Evolutionary conservation across 2,113 vertebrate genomes (phyloP), one percentile per base, ranked within the genome.

Genomic region (Onychostruthus taczanowskii): DNA sequence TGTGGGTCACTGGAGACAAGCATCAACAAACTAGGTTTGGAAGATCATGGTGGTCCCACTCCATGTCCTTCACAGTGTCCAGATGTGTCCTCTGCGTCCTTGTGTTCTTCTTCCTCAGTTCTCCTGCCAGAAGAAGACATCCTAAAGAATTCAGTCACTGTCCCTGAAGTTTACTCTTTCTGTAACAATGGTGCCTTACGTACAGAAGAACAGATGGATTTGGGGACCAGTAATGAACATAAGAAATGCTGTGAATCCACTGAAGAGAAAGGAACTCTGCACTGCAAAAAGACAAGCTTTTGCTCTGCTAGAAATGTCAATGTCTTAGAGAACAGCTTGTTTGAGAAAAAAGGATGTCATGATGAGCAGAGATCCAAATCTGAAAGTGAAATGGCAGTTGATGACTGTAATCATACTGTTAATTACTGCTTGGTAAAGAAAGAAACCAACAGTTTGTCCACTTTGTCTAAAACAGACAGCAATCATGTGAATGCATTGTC

Each of bases 111-210:
- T 80, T 84, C 95, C 17, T 84, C 83, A 2, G 33, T 84, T 21
- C 89, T 94, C 28, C 43, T 90, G 69, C 27, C 37, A 44, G 87
- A 83, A 30, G 41, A 61, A 37, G 95, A 96, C 59, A 70, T 68
- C 59, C 63, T 28, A 61, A 94, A 95, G 67, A 75, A 87, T 89
- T 93, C 91, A 62, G 56, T 72, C 44, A 73, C 9, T 78, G 33
- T 78, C 17, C 49, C 82, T 62, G 61, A 91, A 89, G 78, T 91
- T 94, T 90, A 88, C 79, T 92, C 93, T 79, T 84, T 70, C 69
- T 82, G 39, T 82, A 94, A 96, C 59, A 94, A 77, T 61, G 81
- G 92, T 92, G 95, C 96, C 85, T 94, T 55, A 68, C 62, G 39
- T 93, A 77, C 68, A 58, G 93, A 86, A 81, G 85, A 88, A n/a